Base-by-base conservation (phyloP, 2,888 invertebrate genomes). In the Criorhina ranunculi region DNA sequence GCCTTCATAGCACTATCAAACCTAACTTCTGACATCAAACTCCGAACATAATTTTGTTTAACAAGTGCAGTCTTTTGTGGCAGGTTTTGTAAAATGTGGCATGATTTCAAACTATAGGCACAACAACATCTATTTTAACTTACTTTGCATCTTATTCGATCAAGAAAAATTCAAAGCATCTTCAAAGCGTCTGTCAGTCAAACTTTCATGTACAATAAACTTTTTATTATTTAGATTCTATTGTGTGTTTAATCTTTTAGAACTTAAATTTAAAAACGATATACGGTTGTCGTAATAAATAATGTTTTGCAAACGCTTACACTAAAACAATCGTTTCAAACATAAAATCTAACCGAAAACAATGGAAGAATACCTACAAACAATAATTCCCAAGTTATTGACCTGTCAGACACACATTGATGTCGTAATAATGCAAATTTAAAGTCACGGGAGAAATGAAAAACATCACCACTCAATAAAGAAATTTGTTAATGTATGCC, bases 391-490 rank as follows among this genome's bases (percentile, higher is more conserved):
- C 9, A 57, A 62, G 70, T 40, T 70, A 55, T 70, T 37, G 77
- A 78, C 62, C 70, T 62, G 51, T 69, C 77, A 37, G 9, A 5
- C 42, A 17, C 55, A 62, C 55, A 24, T 62, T 42, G 40, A 31
- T 53, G 33, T 57, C 67, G 42, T 60, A 77, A 70, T 46, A 49
- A 78, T 62, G 46, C 62, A 78, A 70, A 78, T 70, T 35, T 55
- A 44, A 57, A 37, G 29, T 15, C 44, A 5, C 57, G 12, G 11
- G 19, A 35, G 37, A 62, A 53, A 44, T 33, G 40, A 33, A 44
- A 62, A 31, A 64, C 46, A 70, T 70, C 46, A 31, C 24, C 78
- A 78, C 62, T 40, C 70, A 78, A 78, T 78, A 64, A 78, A 64
- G 60, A 46, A 35, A 69, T 69, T 66, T 70, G 62, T 62, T 51